phyloP scores from a whole-genome alignment of 2,113 vertebrate species.

The Beaufortia kweichowensis region DNA sequence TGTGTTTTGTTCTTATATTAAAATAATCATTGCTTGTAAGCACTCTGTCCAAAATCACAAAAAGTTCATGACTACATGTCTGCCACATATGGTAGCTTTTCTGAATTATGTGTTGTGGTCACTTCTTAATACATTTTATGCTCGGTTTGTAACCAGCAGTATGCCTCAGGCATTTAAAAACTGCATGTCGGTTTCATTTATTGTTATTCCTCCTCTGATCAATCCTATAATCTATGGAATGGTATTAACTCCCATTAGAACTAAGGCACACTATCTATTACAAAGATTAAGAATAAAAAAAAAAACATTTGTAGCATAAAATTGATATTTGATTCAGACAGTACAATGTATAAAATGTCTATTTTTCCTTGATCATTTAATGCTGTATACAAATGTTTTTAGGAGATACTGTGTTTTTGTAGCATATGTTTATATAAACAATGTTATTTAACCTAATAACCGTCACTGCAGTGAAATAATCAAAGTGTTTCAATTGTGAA shows the following conservation, averaged over 20 bases:
- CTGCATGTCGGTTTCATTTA: conserved; percentile 20
- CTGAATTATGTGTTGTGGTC: conserved; percentile 7
- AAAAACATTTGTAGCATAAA: not conserved
- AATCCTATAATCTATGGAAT: conserved; percentile 45
- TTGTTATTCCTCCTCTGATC: conserved; percentile 37
- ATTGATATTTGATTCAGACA: too few species aligned
- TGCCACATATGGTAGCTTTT: conserved; percentile 41
- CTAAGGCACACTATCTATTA: not conserved
- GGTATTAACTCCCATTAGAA: conserved; percentile 26
- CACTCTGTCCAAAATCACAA: conserved; percentile 20
- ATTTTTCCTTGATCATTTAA: too few species aligned
- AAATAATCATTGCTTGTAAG: conserved; percentile 29
- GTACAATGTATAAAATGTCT: too few species aligned
- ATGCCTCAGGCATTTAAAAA: conserved; percentile 6
- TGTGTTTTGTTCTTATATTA: conserved; percentile 26
- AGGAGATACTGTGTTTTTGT: too few species aligned
- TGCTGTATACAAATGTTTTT: too few species aligned
- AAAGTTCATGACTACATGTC: conserved; percentile 22
- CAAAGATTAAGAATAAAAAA: not conserved
- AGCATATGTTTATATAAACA: too few species aligned
- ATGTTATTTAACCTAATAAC: too few species aligned
- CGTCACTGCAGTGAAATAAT: too few species aligned
- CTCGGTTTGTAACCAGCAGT: not conserved
- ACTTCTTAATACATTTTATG: conserved; percentile 12
- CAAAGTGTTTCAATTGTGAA: too few species aligned